Conservation (phyloP, 1,140 invertebrate genomes). For the Pseudomyrmex flavicornis region DNA sequence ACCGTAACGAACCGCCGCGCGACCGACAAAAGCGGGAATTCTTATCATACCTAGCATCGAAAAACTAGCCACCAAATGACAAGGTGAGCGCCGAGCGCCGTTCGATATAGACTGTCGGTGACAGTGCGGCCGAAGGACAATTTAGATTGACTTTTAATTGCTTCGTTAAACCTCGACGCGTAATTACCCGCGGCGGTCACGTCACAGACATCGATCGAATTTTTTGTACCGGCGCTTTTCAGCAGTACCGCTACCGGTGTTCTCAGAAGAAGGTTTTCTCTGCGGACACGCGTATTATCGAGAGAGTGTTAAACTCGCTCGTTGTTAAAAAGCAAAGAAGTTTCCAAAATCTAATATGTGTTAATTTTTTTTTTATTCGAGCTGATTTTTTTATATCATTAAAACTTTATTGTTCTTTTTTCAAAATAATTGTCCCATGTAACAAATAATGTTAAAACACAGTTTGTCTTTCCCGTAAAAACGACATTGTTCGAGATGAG, state of each 20-base stretch:
- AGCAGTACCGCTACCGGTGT: constrained; percentile 34
- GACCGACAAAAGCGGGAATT: neutral
- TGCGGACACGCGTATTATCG: too few species aligned
- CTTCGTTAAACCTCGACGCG: constrained; percentile 46
- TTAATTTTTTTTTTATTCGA: too few species aligned
- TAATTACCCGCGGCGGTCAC: constrained; percentile 66
- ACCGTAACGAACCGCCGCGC: neutral
- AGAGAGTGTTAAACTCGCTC: too few species aligned
- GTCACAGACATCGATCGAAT: constrained; percentile 31
- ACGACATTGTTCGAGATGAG: too few species aligned
- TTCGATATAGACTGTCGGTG: constrained; percentile 11
- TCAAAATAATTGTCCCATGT: too few species aligned
- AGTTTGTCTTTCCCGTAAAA: too few species aligned
- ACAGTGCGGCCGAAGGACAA: constrained; percentile 63
- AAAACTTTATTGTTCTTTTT: too few species aligned
- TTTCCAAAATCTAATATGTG: too few species aligned
- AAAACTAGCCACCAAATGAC: constrained; percentile 25
- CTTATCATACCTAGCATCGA: neutral
- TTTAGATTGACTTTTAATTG: constrained; percentile 73
- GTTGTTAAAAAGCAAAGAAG: too few species aligned
- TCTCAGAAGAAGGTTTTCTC: neutral
- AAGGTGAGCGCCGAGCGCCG: neutral
- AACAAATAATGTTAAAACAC: too few species aligned
- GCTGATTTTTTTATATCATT: too few species aligned
- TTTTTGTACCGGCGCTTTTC: constrained; percentile 54